Conservation (phyloP, 2,797 vertebrate species). For the Tragopan temminckii region DNA sequence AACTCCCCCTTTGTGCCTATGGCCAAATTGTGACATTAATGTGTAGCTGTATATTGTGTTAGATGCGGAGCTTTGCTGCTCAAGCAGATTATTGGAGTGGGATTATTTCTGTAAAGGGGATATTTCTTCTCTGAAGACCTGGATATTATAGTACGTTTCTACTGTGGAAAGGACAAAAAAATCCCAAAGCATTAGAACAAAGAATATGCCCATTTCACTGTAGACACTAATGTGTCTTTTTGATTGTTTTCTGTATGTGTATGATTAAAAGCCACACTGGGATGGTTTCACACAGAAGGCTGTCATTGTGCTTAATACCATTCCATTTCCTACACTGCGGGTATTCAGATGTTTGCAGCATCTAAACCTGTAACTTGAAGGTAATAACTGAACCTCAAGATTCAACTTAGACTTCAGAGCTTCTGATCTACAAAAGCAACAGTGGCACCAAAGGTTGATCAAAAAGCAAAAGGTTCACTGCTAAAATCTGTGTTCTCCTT, state of each 20-base stretch:
- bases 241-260: background rate
- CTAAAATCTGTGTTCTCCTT: background rate
- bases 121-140: background rate
- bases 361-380: background rate
- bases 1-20: background rate
- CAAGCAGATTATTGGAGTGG: background rate
- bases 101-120: background rate
- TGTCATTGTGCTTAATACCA: background rate
- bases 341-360: background rate
- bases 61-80: background rate
- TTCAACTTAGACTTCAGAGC: background rate
- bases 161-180: background rate
- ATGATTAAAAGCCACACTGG: background rate
- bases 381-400: background rate
- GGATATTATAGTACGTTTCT: background rate
- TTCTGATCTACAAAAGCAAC: background rate
- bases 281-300: background rate
- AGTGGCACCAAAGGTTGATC: background rate
- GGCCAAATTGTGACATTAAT: background rate
- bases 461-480: background rate
- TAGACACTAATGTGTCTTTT: background rate
- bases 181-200: background rate
- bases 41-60: background rate
- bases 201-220: background rate
- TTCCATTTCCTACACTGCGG: background rate